These are phyloP conservation scores for Bettongia penicillata DNA, from an alignment of 2,113 vertebrate species.

Conservation along the genomic window DNA sequence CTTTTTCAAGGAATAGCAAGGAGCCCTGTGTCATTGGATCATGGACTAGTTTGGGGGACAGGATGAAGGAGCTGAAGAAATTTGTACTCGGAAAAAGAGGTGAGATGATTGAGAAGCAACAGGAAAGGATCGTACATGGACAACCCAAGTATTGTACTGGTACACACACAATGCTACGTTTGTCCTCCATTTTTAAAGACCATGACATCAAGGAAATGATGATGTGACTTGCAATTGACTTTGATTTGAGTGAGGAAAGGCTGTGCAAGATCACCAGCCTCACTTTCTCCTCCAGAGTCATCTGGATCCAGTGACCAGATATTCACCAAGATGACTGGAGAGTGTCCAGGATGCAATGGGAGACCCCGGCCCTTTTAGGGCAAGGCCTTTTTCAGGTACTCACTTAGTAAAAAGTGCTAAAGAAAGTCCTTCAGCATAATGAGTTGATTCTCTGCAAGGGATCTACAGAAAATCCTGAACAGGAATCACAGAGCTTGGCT, in stretches of 20 bases:
- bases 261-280: too few species aligned
- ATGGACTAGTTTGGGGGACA: neutral
- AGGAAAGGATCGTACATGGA: neutral
- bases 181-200: too few species aligned
- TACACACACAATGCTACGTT: neutral
- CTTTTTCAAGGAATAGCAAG: neutral
- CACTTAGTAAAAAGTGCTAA: neutral
- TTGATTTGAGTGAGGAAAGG: too few species aligned
- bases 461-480: neutral
- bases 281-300: too few species aligned
- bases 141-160: neutral
- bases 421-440: neutral
- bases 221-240: too few species aligned
- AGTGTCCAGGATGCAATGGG: too few species aligned
- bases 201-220: too few species aligned
- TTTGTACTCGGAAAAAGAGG: neutral
- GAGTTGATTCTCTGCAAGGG: neutral
- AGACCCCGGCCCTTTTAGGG: too few species aligned
- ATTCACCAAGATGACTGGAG: too few species aligned
- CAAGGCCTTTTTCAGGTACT: too few species aligned
- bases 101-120: neutral
- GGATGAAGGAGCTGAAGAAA: neutral
- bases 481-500: neutral
- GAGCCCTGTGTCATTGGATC: neutral
- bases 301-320: too few species aligned